Conservation (phyloP, 2,888 invertebrate species). For the Prosapia bicincta region DNA sequence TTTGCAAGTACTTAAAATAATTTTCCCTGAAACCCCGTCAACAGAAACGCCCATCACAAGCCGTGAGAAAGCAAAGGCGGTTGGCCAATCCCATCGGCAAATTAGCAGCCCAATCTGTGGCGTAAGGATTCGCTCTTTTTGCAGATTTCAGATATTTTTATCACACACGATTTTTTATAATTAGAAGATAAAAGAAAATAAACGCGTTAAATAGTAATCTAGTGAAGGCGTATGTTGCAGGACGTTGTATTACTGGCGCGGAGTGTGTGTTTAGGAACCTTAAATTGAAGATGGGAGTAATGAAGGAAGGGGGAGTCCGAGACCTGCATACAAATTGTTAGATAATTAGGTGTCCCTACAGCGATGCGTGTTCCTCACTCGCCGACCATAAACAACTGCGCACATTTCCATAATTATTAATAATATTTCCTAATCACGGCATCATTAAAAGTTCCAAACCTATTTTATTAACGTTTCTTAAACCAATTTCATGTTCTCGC, state of each 20-base stretch:
- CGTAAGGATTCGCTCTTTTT: not conserved
- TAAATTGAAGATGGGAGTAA: conserved; percentile 2
- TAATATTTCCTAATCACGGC: not conserved
- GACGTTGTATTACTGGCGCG: not conserved
- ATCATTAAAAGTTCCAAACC: not conserved
- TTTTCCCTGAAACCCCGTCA: no score
- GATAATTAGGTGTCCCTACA: conserved; percentile 2
- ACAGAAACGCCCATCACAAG: no score
- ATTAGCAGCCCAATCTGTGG: no score
- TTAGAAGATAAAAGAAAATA: not conserved
- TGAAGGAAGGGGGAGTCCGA: not conserved
- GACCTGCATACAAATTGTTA: conserved; percentile 2
- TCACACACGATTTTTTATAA: not conserved
- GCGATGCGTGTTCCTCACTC: not conserved
- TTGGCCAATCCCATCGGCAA: no score
- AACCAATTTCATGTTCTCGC: not conserved
- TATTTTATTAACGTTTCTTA: not conserved
- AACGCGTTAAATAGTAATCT: not conserved
- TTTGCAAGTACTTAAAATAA: no score
- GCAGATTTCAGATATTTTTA: not conserved
- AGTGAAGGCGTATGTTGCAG: not conserved
- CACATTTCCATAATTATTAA: not conserved
- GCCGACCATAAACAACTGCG: not conserved
- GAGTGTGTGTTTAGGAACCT: not conserved
- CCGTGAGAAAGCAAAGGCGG: not conserved